These are phyloP conservation scores for Coleophora deauratella DNA, from an alignment of 2,888 invertebrate species.

Conservation along the genomic window DNA sequence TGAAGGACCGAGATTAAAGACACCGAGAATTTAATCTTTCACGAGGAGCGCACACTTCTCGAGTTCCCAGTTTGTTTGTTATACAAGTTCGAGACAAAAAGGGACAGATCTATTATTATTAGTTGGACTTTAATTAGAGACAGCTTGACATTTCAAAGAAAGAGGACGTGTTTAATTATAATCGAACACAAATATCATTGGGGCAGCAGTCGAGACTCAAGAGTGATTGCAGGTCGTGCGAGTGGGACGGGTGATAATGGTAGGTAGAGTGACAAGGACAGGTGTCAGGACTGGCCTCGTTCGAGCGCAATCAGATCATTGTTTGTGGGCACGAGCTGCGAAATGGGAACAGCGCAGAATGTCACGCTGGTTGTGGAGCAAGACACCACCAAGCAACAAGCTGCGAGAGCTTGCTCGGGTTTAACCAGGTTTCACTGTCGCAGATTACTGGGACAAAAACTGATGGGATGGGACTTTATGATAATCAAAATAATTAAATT, in stretches of 20 bases:
- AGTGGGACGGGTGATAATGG: slow-evolving; percentile 33
- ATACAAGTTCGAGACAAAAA: slow-evolving; percentile 35
- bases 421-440: too few species aligned
- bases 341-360: slow-evolving; percentile 37
- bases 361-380: slow-evolving; percentile 27
- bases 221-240: slow-evolving; percentile 51
- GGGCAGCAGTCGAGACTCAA: slow-evolving; percentile 54
- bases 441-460: too few species aligned
- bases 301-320: slow-evolving; percentile 57
- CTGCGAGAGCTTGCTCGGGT: not conserved
- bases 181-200: slow-evolving; percentile 73
- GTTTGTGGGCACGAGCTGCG: slow-evolving; percentile 45
- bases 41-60: slow-evolving; percentile 16
- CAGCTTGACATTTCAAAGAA: slow-evolving; percentile 72
- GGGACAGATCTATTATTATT: slow-evolving; percentile 54
- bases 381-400: not conserved
- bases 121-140: slow-evolving; percentile 61
- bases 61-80: slow-evolving; percentile 28
- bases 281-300: slow-evolving; percentile 58
- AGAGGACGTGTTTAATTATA: slow-evolving; percentile 69
- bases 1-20: not conserved
- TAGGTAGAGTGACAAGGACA: slow-evolving; percentile 45
- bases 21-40: slow-evolving; percentile 7
- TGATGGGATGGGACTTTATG: too few species aligned
- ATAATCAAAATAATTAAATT: too few species aligned